Base-by-base conservation (phyloP, 1,140 invertebrate genomes). In the Kradibia gibbosae region DNA sequence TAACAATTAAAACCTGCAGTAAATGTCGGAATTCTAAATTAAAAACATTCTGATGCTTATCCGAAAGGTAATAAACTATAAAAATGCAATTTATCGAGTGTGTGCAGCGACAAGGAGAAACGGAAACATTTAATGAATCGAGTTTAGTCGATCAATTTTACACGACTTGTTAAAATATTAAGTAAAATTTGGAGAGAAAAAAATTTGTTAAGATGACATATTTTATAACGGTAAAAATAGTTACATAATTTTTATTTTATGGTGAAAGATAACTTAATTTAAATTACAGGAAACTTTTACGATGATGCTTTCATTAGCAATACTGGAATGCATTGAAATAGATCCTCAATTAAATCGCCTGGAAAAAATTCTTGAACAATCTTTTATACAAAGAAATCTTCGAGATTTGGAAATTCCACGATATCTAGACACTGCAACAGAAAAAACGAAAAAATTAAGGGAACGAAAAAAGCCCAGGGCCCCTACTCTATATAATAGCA, bases 41-140 rank as follows among this genome's bases (percentile, higher is more conserved):
- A 62, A 78, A 65, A 53, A 74, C 34, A 62, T 80, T 80, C n/a
- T 57, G 75, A 57, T 82, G 25, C 65, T 76, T 73, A 85, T 71
- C 45, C 57, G 57, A 50, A 60, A 45, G 5, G 20, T 28, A 65
- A 55, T 81, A 50, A 74, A 3, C 42, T 20, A 76, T 76, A 76
- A 81, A 62, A 17, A n/a, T 22, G 74, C 3, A 71, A 39, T 42
- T 65, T 67, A 42, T 65, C 34, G 36, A 72, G 28, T 20, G 36
- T 13, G 15, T 62, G 31, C 55, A 76, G 45, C 62, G 36, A 42
- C 25, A 42, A 7, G 4, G 53, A 74, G 34, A 22, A 22, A 8
- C 34, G 28, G 13, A 72, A 72, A 17, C 11, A 13, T 48, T 53
- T 42, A 60, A 60, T 22, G n/a, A 71, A 48, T 22, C 20, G 1